These are phyloP conservation scores for Habroteleia sp. DNA, from an alignment of 2,888 invertebrate species.

Conservation along the genomic window DNA sequence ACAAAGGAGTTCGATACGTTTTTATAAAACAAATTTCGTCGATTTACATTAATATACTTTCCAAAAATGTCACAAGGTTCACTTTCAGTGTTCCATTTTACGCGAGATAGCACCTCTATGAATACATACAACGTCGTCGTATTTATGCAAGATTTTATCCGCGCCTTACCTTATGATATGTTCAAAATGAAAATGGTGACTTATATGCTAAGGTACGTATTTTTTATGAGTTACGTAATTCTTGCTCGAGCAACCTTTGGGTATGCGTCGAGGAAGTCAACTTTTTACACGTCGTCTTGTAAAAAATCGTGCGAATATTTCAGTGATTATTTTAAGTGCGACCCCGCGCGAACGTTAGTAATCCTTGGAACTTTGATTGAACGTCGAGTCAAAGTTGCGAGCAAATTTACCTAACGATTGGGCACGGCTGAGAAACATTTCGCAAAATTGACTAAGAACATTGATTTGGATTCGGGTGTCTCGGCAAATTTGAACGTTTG, in stretches of 20 bases:
- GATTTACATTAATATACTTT: slow-evolving; percentile 31
- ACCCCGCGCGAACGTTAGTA: slow-evolving; percentile 10
- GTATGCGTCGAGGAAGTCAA: background rate
- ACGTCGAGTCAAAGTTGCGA: slow-evolving; percentile 37
- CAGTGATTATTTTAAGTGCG: slow-evolving; percentile 30
- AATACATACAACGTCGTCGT: slow-evolving; percentile 35
- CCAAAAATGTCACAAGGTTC: slow-evolving; percentile 41
- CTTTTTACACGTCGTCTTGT: slow-evolving; percentile 19
- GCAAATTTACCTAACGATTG: slow-evolving; percentile 47
- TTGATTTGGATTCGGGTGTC: slow-evolving; percentile 54
- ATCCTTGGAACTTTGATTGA: slow-evolving; percentile 31
- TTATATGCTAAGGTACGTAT: slow-evolving; percentile 56
- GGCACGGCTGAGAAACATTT: slow-evolving; percentile 31
- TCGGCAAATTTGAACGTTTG: slow-evolving; percentile 33
- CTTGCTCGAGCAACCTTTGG: slow-evolving; percentile 3
- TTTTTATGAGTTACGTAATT: slow-evolving; percentile 29
- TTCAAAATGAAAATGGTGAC: slow-evolving; percentile 55
- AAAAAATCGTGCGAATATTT: slow-evolving; percentile 21
- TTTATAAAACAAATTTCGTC: slow-evolving; percentile 10
- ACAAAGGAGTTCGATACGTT: no score
- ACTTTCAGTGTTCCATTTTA: slow-evolving; percentile 8
- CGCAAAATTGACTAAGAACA: slow-evolving; percentile 49
- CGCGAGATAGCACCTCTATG: slow-evolving; percentile 27
- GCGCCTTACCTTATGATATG: slow-evolving; percentile 58
- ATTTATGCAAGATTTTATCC: slow-evolving; percentile 47